Conservation (phyloP, 2,113 vertebrate species). For the Antechinus stuartii region DNA sequence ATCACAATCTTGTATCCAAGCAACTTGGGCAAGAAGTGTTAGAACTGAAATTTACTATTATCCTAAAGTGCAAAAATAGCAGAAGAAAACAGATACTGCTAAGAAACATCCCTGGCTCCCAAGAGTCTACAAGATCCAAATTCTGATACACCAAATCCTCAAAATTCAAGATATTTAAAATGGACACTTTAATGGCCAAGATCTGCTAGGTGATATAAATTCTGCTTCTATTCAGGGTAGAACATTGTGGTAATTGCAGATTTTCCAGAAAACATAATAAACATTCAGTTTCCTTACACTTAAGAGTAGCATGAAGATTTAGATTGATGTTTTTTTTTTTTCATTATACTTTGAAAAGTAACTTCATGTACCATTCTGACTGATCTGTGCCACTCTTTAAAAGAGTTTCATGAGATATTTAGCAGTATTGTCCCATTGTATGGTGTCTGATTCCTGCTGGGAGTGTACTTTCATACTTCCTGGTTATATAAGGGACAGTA, state of each 20-base stretch:
- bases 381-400: background rate
- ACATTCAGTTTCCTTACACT: background rate
- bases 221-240: background rate
- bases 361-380: background rate
- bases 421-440: background rate
- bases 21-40: background rate
- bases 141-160: background rate
- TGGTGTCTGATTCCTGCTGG: background rate
- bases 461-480: too few relatives aligned
- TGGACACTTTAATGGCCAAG: background rate
- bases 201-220: background rate
- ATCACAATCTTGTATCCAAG: background rate
- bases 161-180: background rate
- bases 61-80: background rate
- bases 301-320: background rate
- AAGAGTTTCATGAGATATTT: background rate
- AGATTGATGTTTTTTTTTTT: too few relatives aligned
- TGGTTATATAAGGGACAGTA: background rate
- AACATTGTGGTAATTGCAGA: background rate
- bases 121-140: background rate
- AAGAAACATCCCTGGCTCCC: background rate
- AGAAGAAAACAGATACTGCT: background rate
- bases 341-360: too few relatives aligned
- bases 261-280: background rate
- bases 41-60: background rate